Evolutionary conservation across 2,797 vertebrate genomes (phyloP).

Genomic region (Manis pentadactyla): DNA sequence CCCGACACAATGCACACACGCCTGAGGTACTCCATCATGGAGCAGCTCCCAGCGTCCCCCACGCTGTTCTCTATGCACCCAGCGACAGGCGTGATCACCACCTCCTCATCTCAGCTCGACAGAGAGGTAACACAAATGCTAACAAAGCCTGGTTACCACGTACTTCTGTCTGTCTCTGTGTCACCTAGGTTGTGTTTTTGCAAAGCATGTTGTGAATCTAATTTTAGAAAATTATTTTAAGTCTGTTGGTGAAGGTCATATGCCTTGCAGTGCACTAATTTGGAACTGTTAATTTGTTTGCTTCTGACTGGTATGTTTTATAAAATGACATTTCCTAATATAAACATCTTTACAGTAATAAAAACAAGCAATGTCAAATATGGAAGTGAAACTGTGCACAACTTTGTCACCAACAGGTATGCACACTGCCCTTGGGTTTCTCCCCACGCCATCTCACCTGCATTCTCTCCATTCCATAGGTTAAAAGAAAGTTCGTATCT

Average conservation of each 20-base stretch:
- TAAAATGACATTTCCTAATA: not conserved
- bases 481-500: not conserved
- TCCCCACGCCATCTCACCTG: not conserved
- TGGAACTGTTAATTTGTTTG: not conserved
- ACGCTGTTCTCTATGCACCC: slow-evolving; percentile 88
- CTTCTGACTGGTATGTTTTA: not conserved
- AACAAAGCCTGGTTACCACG: not conserved
- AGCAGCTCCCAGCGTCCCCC: slow-evolving; percentile 76
- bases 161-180: not conserved
- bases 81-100: slow-evolving; percentile 88
- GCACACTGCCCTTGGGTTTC: too few relatives aligned
- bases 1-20: slow-evolving; percentile 84
- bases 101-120: slow-evolving; percentile 86
- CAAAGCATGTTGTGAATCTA: not conserved
- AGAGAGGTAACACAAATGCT: slow-evolving; percentile 90
- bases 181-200: not conserved
- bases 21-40: slow-evolving; percentile 88
- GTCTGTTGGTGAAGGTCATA: not conserved
- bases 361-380: not conserved
- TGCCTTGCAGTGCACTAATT: not conserved
- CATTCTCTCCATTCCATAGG: not conserved
- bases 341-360: not conserved
- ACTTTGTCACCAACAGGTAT: not conserved
- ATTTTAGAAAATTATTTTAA: slow-evolving; percentile 36
- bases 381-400: not conserved